phyloP scores from a whole-genome alignment of 2,797 vertebrate genomes.

The Pempheris klunzingeri region DNA sequence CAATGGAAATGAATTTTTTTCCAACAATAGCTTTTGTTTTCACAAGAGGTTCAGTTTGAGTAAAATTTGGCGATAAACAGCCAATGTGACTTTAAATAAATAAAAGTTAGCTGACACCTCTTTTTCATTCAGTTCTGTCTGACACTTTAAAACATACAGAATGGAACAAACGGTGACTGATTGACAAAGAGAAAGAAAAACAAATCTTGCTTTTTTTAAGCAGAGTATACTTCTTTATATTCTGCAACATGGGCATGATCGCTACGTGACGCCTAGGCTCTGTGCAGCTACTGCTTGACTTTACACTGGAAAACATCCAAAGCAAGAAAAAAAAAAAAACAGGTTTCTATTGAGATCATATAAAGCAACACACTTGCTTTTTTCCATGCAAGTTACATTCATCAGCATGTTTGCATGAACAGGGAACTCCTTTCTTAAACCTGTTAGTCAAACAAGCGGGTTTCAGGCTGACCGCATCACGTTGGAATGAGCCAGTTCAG shows the following conservation, averaged over 20 bases:
- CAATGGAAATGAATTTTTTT: not conserved
- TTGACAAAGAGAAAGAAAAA: not conserved
- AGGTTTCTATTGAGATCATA: not conserved
- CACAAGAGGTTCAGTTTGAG: not conserved
- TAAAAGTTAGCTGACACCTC: not conserved
- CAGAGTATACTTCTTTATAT: not conserved
- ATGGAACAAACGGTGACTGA: not conserved
- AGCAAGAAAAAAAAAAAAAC: not conserved
- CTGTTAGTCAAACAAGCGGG: slow-evolving; percentile 27
- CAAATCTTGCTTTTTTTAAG: not conserved
- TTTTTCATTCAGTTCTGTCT: not conserved
- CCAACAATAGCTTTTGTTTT: not conserved
- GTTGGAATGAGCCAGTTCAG: slow-evolving; percentile 8
- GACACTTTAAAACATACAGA: not conserved
- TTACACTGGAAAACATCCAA: not conserved
- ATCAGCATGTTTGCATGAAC: not conserved
- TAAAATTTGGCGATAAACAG: not conserved
- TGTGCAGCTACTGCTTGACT: not conserved
- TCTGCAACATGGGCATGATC: not conserved
- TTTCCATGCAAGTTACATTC: slow-evolving; percentile 9
- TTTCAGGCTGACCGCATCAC: slow-evolving; percentile 13
- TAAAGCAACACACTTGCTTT: not conserved
- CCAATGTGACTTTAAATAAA: not conserved
- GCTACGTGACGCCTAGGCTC: not conserved
- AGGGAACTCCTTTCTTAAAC: slow-evolving; percentile 37